Base-by-base conservation (phyloP, 1,140 invertebrate genomes). In the Trissolcus basalis region DNA sequence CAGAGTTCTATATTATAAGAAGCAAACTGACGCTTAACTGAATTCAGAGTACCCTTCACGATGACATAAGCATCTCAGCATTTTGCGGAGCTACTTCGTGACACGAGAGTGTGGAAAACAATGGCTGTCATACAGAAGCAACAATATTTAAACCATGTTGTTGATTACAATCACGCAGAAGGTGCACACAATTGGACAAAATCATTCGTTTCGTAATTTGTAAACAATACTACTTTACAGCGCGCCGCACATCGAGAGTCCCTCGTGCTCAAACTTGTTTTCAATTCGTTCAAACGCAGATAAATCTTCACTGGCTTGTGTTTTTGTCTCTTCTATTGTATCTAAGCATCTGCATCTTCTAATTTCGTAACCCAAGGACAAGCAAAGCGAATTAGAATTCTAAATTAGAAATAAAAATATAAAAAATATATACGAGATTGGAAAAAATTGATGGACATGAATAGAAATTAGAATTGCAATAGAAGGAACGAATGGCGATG, bases 41-140 rank as follows among this genome's bases (percentile, higher is more conserved):
- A 70, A 77, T 68, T 47, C 63, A 70, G 65, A 73, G 71, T 69
- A 73, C 73, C 71, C 44, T 54, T 71, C 55, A 49, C 48, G 56
- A 68, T 81, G 77, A 77, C 73, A 76, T 71, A 79, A 81, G 75
- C 74, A 71, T 61, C 64, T 64, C 72, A 61, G 58, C 35, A 69
- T 79, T 72, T 50, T 67, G 59, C 65, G 67, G 2, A 73, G 73
- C 55, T 39, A 65, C 68, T 73, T 81, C 41, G 77, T 65, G 74
- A 76, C 53, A 69, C 68, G 61, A 60, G 65, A 76, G 60, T 68
- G 58, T 76, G 39, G 64, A 8, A 68, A 76, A 75, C 77, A 79
- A 73, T 54, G 64, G 65, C 61, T 39, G 51, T 61, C 61, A 65
- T 63, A 61, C 48, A 55, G 45, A 65, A 61, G 73, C 55, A 71